Evolutionary conservation across 2,113 vertebrate species (phyloP).

Genomic region (Odocoileus hemionus): DNA sequence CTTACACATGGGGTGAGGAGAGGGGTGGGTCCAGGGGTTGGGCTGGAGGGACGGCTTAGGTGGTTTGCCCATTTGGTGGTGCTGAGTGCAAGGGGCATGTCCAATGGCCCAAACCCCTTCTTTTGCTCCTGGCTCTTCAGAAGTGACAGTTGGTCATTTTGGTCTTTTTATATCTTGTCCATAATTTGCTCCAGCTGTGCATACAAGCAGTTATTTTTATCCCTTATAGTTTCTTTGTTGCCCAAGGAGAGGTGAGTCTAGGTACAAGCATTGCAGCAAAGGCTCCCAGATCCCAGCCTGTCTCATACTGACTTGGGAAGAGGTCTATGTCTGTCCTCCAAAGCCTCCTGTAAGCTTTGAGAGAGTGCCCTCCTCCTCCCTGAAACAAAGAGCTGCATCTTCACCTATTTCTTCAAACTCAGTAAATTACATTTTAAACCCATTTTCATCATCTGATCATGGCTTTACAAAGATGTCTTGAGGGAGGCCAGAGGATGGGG

Average conservation of each 20-base stretch:
- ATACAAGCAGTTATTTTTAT: not conserved
- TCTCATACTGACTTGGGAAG: accelerated
- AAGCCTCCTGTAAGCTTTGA: accelerated
- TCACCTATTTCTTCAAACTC: not conserved
- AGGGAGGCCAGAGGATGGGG: not conserved
- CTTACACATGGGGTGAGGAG: not conserved
- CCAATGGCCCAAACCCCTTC: not conserved
- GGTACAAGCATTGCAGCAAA: not conserved
- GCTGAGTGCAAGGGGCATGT: not conserved
- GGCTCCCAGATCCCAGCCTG: not conserved
- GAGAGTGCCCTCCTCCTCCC: not conserved
- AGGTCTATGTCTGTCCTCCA: accelerated
- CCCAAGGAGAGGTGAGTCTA: not conserved
- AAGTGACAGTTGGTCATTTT: not conserved
- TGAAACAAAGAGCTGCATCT: accelerated
- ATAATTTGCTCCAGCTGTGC: not conserved
- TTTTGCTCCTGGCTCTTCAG: not conserved
- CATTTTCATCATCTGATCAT: too few relatives aligned
- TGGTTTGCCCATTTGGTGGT: not conserved
- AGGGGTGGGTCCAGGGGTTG: not conserved
- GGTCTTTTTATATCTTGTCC: not conserved
- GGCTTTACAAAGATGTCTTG: not conserved
- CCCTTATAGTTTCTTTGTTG: not conserved
- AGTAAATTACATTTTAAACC: not conserved
- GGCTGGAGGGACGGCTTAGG: accelerated